phyloP scores from a whole-genome alignment of 1,140 invertebrate species.

The Drosophila hydei region DNA sequence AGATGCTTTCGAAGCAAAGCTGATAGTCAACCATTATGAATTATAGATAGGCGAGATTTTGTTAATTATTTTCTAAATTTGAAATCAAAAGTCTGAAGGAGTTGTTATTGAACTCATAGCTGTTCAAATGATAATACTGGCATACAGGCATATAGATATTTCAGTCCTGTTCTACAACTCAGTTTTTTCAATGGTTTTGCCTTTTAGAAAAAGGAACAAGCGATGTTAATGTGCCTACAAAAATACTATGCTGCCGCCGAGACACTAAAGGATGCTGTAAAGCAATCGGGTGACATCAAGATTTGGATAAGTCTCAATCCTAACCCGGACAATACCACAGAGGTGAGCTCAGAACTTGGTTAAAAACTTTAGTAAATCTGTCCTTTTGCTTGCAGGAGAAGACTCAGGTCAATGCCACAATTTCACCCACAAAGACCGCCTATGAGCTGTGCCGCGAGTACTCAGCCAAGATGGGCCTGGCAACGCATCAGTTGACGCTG shows the following conservation, averaged over 20 bases:
- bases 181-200: background rate
- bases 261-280: slow-evolving; percentile 85
- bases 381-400: slow-evolving; percentile 62
- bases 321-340: slow-evolving; percentile 74
- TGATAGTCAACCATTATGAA: no score
- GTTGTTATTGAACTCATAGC: no score
- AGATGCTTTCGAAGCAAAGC: no score
- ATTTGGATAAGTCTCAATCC: slow-evolving; percentile 88
- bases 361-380: background rate
- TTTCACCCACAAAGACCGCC: slow-evolving; percentile 91
- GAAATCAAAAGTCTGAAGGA: no score
- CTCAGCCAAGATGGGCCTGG: slow-evolving; percentile 86
- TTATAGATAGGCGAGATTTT: no score
- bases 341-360: slow-evolving; percentile 43
- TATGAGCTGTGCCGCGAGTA: slow-evolving; percentile 89
- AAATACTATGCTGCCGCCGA: slow-evolving; percentile 86
- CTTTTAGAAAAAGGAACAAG: slow-evolving; percentile 86
- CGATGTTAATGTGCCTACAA: slow-evolving; percentile 89
- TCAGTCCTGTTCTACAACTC: background rate
- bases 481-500: slow-evolving; percentile 88
- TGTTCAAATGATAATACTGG: no score
- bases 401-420: slow-evolving; percentile 80
- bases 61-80: no score
- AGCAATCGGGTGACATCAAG: slow-evolving; percentile 90
- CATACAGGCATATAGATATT: background rate